These are phyloP conservation scores for Isotomurus palustris DNA, from an alignment of 2,888 invertebrate genomes.

Conservation along the genomic window DNA sequence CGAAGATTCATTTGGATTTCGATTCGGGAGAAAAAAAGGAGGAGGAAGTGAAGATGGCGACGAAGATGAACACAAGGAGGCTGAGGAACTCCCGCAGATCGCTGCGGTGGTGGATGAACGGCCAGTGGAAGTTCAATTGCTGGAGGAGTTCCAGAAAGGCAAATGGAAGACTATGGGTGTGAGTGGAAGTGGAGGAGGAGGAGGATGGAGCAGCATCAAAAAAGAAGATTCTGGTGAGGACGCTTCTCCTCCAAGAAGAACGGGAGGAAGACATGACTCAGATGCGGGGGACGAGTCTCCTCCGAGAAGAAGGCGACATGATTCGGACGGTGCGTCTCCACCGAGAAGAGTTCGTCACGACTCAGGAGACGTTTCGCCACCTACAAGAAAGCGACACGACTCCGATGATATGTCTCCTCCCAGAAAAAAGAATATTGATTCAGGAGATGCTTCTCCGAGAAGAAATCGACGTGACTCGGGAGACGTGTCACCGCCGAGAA, in stretches of 20 bases:
- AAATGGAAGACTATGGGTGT: slow-evolving; percentile 38
- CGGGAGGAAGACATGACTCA: slow-evolving; percentile 40
- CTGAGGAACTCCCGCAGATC: slow-evolving; percentile 87
- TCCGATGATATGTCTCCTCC: slow-evolving; percentile 46
- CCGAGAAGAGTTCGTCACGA: slow-evolving; percentile 22
- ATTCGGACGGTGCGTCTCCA: slow-evolving; percentile 46
- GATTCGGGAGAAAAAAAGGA: background rate
- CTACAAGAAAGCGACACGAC: slow-evolving; percentile 39
- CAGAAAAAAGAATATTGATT: slow-evolving; percentile 29
- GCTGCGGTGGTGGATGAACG: slow-evolving; percentile 82
- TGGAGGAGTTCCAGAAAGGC: slow-evolving; percentile 44
- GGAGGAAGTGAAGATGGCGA: slow-evolving; percentile 16
- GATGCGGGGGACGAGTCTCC: slow-evolving; percentile 48
- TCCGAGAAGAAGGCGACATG: slow-evolving; percentile 43
- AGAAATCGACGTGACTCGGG: slow-evolving; percentile 34
- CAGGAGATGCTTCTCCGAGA: background rate
- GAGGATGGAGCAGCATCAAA: background rate
- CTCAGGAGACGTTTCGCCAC: slow-evolving; percentile 46
- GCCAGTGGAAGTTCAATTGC: slow-evolving; percentile 59
- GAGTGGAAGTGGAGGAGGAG: too few species aligned
- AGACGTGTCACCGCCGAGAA: slow-evolving; percentile 44
- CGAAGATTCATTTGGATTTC: slow-evolving; percentile 59
- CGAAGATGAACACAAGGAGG: slow-evolving; percentile 55
- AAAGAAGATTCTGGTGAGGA: background rate
- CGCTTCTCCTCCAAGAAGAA: background rate